phyloP scores from a whole-genome alignment of 92 coral and sea anemone species.

The Galaxea fascicularis region DNA sequence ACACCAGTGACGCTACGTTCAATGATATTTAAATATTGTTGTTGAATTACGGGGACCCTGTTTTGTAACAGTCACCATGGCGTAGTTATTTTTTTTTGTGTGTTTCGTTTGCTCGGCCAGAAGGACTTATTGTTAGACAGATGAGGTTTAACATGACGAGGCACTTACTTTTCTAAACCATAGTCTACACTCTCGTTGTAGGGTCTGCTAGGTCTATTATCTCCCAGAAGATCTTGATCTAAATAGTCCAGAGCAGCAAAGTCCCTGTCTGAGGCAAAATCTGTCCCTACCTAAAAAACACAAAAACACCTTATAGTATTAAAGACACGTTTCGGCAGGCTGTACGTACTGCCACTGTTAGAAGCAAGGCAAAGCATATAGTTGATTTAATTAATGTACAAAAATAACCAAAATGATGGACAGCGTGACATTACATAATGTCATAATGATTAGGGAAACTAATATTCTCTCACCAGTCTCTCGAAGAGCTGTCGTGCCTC shows the following conservation, averaged over 20 bases:
- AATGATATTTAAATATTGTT: too few relatives aligned
- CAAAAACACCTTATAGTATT: too few relatives aligned
- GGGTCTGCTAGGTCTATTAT: constrained; percentile 71
- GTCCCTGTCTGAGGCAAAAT: constrained; percentile 84
- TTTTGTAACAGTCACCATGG: too few relatives aligned
- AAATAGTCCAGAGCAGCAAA: constrained; percentile 90
- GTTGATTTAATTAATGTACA: too few relatives aligned
- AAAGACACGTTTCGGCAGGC: too few relatives aligned
- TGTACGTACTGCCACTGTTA: too few relatives aligned
- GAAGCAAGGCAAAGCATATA: too few relatives aligned
- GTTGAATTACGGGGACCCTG: too few relatives aligned
- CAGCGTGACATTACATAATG: background rate
- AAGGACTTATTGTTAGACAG: background rate
- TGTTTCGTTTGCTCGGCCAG: background rate
- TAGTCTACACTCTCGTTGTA: constrained; percentile 78
- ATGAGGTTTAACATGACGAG: background rate
- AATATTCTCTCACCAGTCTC: constrained; percentile 61
- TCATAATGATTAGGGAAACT: too few relatives aligned
- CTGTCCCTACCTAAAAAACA: constrained; percentile 57
- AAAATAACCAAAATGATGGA: too few relatives aligned
- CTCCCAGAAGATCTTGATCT: constrained; percentile 77
- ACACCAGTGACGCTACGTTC: too few relatives aligned
- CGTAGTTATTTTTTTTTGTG: too few relatives aligned
- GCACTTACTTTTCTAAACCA: constrained; percentile 80
- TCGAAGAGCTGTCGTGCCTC: constrained; percentile 87